Evolutionary conservation across 2,888 invertebrate genomes (phyloP), one percentile per base, ranked within the genome.

Genomic region (Lacanobia oleracea): DNA sequence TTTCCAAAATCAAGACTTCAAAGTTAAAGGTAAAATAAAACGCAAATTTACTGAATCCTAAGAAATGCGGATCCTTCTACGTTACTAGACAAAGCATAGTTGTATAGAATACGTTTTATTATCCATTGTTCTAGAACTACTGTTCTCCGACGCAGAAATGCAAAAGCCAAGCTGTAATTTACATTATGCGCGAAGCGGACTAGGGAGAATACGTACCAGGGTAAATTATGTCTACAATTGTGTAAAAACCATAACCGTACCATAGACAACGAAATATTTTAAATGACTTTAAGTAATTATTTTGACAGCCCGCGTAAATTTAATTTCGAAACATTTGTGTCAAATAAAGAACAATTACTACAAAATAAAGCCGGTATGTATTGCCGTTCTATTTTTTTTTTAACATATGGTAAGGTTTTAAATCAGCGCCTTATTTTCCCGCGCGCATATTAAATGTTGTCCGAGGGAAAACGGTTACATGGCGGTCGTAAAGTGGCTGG

Each of bases 41-140:
- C 56, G 12, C n/a, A n/a, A 16, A 27, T 67, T 48, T n/a, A 53
- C 72, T 53, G 61, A 66, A 70, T 73, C 54, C 64, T 66, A 67
- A 59, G 68, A 74, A 74, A 64, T 33, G 61, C 59, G 40, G 33
- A 71, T 72, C 72, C 68, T 21, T 70, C 51, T 48, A 62, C 16
- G 40, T 67, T 63, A 57, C 51, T 72, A 77, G 48, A 56, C 66
- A 21, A 65, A 72, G 63, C 64, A 67, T 64, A 83, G 54, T 64
- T 81, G 54, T 75, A 79, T 64, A 82, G 64, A 77, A 79, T 66
- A 82, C 63, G 72, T 86, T 86, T 86, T 86, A 86, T 71, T 83
- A 77, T 62, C 79, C 73, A 86, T 86, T 86, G 86, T 86, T 84
- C 75, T 66, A 67, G 71, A 73, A 77, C 79, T 82, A 72, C 81